Evolutionary conservation across 1,140 invertebrate genomes (phyloP), one percentile per base, ranked within the genome.

Genomic region (Zaprionus davidi): DNA sequence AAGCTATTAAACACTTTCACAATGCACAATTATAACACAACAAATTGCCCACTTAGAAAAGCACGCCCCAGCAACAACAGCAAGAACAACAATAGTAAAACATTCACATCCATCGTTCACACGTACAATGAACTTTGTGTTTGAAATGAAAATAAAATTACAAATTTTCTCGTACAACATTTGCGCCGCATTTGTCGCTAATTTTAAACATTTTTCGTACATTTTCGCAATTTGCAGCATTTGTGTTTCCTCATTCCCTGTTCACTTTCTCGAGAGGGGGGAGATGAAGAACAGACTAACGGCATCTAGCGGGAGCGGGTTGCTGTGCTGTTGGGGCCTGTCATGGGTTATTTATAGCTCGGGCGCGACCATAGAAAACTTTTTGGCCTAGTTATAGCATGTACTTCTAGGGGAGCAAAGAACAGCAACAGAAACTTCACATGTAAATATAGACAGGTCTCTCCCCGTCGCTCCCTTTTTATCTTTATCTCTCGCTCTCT

Each of bases 81-180:
- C 9, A 53, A 63, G 24, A 71, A 49, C 38, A 17, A 57, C 55
- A 62, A 56, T 49, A 36, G 6, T 46, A n/a, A 9, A 46, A 46
- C 31, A 70, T 34, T 7, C 53, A 69, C 67, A 76, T 72, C 44
- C 13, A 53, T 36, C 9, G 41, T 57, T 57, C 75, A 78, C 71
- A 78, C 83, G 83, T 86, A 87, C 83, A 68, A 88, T 86, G 83
- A 86, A 86, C 83, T 86, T 86, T 83, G 82, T 72, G 71, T 56
- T 41, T 49, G 28, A 56, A 51, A 53, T 36, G 58, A 34, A 65
- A 67, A 58, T 67, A 49, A 46, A 58, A 67, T 34, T 22, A 24
- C 7, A 22, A 17, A 22, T 51, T 51, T 24, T 51, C 31, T 26
- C 65, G 55, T 78, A 41, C 38, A 77, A 78, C 75, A 77, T 79